These are phyloP conservation scores for Gymnosoma rotundatum DNA, from an alignment of 2,888 invertebrate species.

Conservation along the genomic window DNA sequence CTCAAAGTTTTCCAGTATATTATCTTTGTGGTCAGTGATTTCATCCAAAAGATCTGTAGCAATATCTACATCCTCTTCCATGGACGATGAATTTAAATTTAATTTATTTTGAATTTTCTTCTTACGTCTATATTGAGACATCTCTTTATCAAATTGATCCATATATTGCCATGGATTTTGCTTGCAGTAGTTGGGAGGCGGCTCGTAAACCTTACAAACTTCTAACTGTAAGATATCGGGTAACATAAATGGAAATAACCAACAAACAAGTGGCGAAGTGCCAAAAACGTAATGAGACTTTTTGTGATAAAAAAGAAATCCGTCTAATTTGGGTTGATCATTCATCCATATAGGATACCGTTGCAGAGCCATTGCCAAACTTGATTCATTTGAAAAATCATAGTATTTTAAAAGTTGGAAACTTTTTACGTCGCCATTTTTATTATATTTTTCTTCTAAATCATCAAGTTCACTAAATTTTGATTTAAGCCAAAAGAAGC, in stretches of 20 bases:
- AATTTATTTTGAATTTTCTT: constrained; percentile 3
- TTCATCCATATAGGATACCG: constrained; percentile 78
- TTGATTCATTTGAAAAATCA: constrained; percentile 76
- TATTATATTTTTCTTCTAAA: constrained; percentile 52
- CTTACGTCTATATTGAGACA: constrained; percentile 58
- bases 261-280: constrained; percentile 93
- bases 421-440: constrained; percentile 72
- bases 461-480: constrained; percentile 86
- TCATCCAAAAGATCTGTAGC: constrained; percentile 7
- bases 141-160: constrained; percentile 82
- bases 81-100: constrained; percentile 3
- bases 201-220: constrained; percentile 82
- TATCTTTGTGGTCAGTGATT: not conserved
- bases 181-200: constrained; percentile 83
- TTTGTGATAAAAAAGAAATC: constrained; percentile 95
- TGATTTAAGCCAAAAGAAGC: constrained; percentile 91
- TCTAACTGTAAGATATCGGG: constrained; percentile 85
- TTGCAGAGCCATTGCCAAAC: constrained; percentile 74
- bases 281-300: constrained; percentile 90
- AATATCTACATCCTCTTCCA: constrained; percentile 58
- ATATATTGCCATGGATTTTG: constrained; percentile 83
- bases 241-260: constrained; percentile 95
- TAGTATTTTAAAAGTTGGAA: constrained; percentile 75
- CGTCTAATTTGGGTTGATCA: constrained; percentile 87
- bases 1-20: not conserved